Evolutionary conservation across 2,113 vertebrate species (phyloP).

Genomic region (Phalacrocorax brasilianus): DNA sequence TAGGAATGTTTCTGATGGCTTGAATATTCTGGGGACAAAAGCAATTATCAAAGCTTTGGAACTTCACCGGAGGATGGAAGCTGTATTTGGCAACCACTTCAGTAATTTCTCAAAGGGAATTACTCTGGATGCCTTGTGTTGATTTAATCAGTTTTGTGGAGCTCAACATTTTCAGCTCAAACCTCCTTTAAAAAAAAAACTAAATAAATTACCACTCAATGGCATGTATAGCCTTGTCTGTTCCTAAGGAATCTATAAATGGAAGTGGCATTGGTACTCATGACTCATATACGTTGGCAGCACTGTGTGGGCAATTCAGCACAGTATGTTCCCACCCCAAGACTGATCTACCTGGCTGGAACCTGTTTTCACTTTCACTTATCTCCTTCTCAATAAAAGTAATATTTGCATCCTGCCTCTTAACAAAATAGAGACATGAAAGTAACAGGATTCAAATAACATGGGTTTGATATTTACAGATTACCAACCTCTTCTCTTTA

Average conservation of each 20-base stretch:
- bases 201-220: neutral
- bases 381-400: neutral
- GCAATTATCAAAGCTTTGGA: neutral
- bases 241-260: slow-evolving; percentile 51
- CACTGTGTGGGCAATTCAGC: slow-evolving; percentile 41
- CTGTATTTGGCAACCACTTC: neutral
- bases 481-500: neutral
- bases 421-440: neutral
- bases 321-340: slow-evolving; percentile 28
- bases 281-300: slow-evolving; percentile 62
- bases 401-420: neutral
- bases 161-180: neutral
- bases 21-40: neutral
- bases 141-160: neutral
- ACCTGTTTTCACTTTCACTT: neutral
- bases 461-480: neutral
- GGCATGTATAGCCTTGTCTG: neutral
- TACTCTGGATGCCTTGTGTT: neutral
- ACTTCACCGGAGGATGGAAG: neutral
- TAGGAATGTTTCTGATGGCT: neutral
- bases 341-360: slow-evolving; percentile 21
- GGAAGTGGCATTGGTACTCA: slow-evolving; percentile 3
- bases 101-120: neutral
- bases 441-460: neutral
- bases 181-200: neutral